phyloP scores from a whole-genome alignment of 2,888 invertebrate species.

The Euzophera pinguis region DNA sequence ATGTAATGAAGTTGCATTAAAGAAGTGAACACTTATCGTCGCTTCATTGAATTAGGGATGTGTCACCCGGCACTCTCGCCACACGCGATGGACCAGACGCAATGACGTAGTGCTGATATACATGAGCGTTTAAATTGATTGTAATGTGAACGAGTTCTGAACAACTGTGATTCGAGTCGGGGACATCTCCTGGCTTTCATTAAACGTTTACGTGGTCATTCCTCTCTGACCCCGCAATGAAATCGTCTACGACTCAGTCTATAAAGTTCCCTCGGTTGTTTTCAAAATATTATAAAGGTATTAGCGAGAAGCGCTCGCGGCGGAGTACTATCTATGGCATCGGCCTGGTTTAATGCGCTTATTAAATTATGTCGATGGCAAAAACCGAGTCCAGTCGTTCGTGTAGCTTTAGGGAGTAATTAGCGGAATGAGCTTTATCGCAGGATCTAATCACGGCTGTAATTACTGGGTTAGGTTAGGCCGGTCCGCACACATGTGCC shows the following conservation, averaged over 20 bases:
- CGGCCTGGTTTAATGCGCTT: slow-evolving; percentile 72
- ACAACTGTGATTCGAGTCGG: slow-evolving; percentile 67
- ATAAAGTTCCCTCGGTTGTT: slow-evolving; percentile 42
- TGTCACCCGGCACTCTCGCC: slow-evolving; percentile 55
- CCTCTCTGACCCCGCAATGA: slow-evolving; percentile 68
- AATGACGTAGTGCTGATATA: slow-evolving; percentile 55
- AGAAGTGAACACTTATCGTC: slow-evolving; percentile 41
- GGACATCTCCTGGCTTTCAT: slow-evolving; percentile 63
- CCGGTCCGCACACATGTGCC: slow-evolving; percentile 46
- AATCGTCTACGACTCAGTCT: slow-evolving; percentile 41
- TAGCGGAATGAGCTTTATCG: slow-evolving; percentile 74
- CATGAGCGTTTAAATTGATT: slow-evolving; percentile 70
- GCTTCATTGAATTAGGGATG: slow-evolving; percentile 59
- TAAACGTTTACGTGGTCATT: slow-evolving; percentile 70
- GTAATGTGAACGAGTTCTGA: slow-evolving; percentile 68
- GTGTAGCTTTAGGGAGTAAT: slow-evolving; percentile 79
- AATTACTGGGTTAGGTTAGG: slow-evolving; percentile 67
- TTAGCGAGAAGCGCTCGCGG: slow-evolving; percentile 63
- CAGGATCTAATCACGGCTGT: slow-evolving; percentile 69
- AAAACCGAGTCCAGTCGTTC: slow-evolving; percentile 58
- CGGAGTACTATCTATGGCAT: slow-evolving; percentile 66
- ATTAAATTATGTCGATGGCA: slow-evolving; percentile 77
- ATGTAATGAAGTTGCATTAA: slow-evolving; percentile 42
- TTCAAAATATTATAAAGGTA: slow-evolving; percentile 59
- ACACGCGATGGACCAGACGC: slow-evolving; percentile 66